A percentile compares a stretch with the other conserved stretches of the same genome.
Evolutionary conservation across 2,113 vertebrate genomes (phyloP).

Genomic region (Oncorhynchus mykiss): DNA sequence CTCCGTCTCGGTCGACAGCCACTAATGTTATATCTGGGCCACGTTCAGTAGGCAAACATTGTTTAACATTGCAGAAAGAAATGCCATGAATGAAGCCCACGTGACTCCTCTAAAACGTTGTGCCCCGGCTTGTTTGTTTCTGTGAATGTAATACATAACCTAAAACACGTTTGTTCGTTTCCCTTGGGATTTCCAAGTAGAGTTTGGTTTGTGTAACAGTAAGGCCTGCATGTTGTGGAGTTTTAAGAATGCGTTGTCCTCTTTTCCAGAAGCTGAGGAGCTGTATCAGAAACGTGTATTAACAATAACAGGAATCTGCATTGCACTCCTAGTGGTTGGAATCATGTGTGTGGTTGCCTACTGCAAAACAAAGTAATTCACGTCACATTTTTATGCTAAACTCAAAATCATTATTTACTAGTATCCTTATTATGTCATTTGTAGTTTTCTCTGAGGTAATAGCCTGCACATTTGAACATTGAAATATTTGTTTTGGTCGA

Average conservation of each 20-base stretch:
- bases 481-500: background rate
- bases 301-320: conserved; percentile 99
- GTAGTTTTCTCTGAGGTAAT: background rate
- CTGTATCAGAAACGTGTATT: conserved; percentile 99
- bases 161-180: background rate
- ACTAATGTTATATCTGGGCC: conserved; percentile 4
- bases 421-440: background rate
- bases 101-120: no score
- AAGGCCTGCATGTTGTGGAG: conserved; percentile 11
- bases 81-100: no score
- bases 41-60: background rate
- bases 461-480: background rate
- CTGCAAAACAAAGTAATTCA: conserved; percentile 99
- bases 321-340: conserved; percentile 98
- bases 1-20: conserved; percentile 15
- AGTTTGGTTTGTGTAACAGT: background rate
- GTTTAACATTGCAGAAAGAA: background rate
- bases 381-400: conserved; percentile 30
- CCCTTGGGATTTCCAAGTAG: background rate
- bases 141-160: background rate
- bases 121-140: background rate
- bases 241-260: conserved; percentile 65
- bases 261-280: conserved; percentile 98
- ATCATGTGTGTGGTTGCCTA: conserved; percentile 99
- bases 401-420: background rate